Base-by-base conservation (phyloP, 2,113 vertebrate genomes). In the Catagonus wagneri region DNA sequence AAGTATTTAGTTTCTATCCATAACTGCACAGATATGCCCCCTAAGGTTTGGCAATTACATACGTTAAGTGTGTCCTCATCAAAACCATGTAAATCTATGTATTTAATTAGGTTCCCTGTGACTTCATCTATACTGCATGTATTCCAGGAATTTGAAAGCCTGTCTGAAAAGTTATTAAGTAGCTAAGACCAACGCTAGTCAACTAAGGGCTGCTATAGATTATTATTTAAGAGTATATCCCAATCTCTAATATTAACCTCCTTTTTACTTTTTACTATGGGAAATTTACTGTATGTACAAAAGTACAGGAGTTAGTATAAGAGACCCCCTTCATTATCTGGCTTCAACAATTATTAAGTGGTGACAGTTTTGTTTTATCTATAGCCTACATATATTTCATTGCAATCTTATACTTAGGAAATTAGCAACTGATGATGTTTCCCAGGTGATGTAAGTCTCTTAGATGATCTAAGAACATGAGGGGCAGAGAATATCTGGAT, bases 61-160 rank as follows among this genome's bases (percentile, higher is more conserved):
- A 87, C 23, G 83, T 96, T 78, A 84, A 90, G 12, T 66, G 25
- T 71, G 13, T 93, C 44, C 32, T 89, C 39, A 88, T 58, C 56
- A 68, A 78, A 94, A 71, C 16, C 15, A 76, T 36, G 39, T 90
- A 94, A 81, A 72, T 29, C 23, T 29, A 60, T 72, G 23, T 17
- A 90, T 92, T 96, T 95, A 86, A 95, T 83, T 91, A 81, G 34
- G 20, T 86, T 94, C 54, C 58, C 15, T 66, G 25, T 63, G 75
- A 66, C 63, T 83, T 65, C 25, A 8, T 81, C 71, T 84, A 34
- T 52, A 74, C 63, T 69, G 39, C 25, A 0, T 63, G 9, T 75
- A 72, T 56, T 72, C 29, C 2, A 44, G 50, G 66, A 83, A 61
- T 90, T 89, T 69, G 58, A 85, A 85, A 93, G 74, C 11, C 27